These are phyloP conservation scores for Castor canadensis DNA, from an alignment of 2,113 vertebrate genomes.

Conservation along the genomic window DNA sequence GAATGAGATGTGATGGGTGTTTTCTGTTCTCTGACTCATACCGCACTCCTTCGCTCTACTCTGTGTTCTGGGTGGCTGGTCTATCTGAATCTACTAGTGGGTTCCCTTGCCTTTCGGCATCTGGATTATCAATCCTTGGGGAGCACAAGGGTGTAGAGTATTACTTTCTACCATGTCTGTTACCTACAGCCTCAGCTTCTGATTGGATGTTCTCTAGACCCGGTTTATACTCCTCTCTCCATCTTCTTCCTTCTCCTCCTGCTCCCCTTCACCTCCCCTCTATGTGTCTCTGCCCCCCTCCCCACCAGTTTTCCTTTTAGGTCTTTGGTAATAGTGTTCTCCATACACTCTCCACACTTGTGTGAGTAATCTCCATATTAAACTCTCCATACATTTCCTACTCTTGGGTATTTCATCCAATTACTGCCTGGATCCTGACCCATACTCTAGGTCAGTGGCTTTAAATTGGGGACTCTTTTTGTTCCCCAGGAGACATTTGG, in stretches of 20 bases:
- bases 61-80: background rate
- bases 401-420: background rate
- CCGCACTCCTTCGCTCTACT: background rate
- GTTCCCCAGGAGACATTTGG: background rate
- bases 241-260: background rate
- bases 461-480: background rate
- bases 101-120: background rate
- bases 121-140: background rate
- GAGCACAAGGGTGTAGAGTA: background rate
- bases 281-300: background rate
- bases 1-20: background rate
- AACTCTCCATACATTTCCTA: background rate
- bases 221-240: background rate
- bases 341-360: background rate
- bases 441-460: background rate
- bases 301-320: no score
- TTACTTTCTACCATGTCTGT: background rate
- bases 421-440: background rate
- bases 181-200: background rate
- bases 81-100: background rate
- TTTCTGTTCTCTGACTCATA: background rate
- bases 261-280: background rate
- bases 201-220: background rate
- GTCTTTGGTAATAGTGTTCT: background rate
- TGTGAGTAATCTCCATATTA: background rate